phyloP scores from a whole-genome alignment of 2,888 invertebrate species.

The Macaria notata region DNA sequence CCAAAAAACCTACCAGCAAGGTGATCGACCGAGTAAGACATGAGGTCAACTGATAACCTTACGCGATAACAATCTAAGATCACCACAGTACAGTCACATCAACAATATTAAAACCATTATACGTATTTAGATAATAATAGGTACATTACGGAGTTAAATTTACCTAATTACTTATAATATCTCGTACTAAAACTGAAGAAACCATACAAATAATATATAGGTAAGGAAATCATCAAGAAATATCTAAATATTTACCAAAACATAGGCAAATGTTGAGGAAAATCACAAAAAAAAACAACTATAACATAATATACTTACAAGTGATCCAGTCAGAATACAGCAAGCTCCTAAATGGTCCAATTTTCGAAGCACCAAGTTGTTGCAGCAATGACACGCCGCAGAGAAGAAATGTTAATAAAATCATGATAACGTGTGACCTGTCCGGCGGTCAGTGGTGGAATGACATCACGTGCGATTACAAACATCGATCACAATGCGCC shows the following conservation, averaged over 20 bases:
- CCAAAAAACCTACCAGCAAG: slow-evolving; percentile 14
- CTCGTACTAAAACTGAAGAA: too few relatives aligned
- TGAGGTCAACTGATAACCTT: slow-evolving; percentile 4
- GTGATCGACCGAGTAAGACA: slow-evolving; percentile 22
- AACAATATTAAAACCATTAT: too few relatives aligned
- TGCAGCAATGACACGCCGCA: slow-evolving; percentile 35
- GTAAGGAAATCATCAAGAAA: too few relatives aligned
- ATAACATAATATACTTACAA: slow-evolving; percentile 52
- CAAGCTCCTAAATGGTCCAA: slow-evolving; percentile 56
- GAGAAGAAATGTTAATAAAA: slow-evolving; percentile 36
- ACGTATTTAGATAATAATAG: too few relatives aligned
- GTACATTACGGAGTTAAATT: too few relatives aligned
- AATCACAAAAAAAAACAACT: too few relatives aligned
- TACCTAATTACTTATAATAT: too few relatives aligned
- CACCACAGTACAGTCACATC: too few relatives aligned
- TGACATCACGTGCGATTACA: slow-evolving; percentile 32
- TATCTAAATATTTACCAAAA: too few relatives aligned
- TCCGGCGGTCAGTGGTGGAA: slow-evolving; percentile 42
- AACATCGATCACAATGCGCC: slow-evolving; percentile 11
- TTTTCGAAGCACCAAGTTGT: slow-evolving; percentile 33
- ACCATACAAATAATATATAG: too few relatives aligned
- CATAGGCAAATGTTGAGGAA: too few relatives aligned
- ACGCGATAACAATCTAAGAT: not conserved
- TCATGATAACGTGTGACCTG: slow-evolving; percentile 40
- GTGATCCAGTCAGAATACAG: slow-evolving; percentile 67